Conservation (phyloP, 92 coral and sea anemone genomes). For the Zoanthus solanderi region DNA sequence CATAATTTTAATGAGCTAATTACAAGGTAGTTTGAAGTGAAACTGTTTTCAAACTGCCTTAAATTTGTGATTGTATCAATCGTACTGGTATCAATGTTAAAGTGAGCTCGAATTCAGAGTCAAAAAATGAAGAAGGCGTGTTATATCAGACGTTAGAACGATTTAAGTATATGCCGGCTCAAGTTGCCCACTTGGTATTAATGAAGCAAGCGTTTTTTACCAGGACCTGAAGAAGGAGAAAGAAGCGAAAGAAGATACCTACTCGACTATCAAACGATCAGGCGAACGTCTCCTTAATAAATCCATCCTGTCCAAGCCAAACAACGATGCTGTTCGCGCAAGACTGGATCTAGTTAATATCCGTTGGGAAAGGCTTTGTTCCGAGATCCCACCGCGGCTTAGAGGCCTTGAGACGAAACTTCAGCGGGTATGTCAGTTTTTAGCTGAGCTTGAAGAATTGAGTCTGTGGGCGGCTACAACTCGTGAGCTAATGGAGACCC, state of each 20-base stretch:
- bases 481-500: constrained; percentile 85
- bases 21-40: too few species aligned
- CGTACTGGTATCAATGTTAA: too few species aligned
- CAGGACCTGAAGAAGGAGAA: constrained; percentile 87
- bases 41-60: too few species aligned
- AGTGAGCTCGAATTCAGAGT: too few species aligned
- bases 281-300: constrained; percentile 91
- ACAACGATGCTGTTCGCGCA: constrained; percentile 89
- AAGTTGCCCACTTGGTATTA: too few species aligned
- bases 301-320: constrained; percentile 89
- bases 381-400: constrained; percentile 87
- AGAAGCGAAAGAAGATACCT: constrained; percentile 85
- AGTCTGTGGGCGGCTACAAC: constrained; percentile 89
- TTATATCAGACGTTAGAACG: too few species aligned
- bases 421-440: constrained; percentile 80
- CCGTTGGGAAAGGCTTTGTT: constrained; percentile 98
- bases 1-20: too few species aligned
- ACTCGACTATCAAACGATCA: constrained; percentile 79
- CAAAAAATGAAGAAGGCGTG: not conserved
- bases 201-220: not conserved
- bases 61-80: too few species aligned
- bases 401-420: constrained; percentile 89
- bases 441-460: constrained; percentile 82
- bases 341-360: constrained; percentile 92
- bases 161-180: too few species aligned